Percentiles rank a stretch among this genome's conserved stretches.
These are phyloP conservation scores for Parasteatoda tepidariorum DNA, from an alignment of 1,140 invertebrate genomes.

Conservation along the genomic window DNA sequence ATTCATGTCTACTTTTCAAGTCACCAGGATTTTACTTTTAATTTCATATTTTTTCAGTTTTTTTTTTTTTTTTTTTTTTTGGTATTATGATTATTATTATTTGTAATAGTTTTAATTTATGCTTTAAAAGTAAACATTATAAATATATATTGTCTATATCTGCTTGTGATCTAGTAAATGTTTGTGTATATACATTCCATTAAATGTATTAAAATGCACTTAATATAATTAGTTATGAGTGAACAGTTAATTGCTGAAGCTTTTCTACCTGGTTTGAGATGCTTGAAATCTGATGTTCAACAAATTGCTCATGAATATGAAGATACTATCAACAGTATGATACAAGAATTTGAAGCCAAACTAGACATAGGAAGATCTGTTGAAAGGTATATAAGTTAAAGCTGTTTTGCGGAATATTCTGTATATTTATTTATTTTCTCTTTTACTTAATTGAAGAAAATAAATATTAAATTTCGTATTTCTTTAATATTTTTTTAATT, in stretches of 20 bases:
- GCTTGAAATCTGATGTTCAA: constrained; percentile 68
- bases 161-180: no score
- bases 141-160: no score
- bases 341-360: constrained; percentile 69
- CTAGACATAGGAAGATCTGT: constrained; percentile 64
- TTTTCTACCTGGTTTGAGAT: constrained; percentile 69
- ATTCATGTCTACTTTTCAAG: no score
- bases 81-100: no score
- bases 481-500: background rate
- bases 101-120: no score
- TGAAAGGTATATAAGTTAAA: constrained; percentile 61
- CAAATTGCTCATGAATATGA: constrained; percentile 67
- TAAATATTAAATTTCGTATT: background rate
- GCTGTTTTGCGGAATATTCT: constrained; percentile 42
- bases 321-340: constrained; percentile 68
- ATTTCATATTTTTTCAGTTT: no score
- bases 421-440: background rate
- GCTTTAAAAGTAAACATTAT: no score
- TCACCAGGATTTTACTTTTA: no score
- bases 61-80: no score
- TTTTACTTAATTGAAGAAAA: background rate
- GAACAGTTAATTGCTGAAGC: constrained; percentile 69
- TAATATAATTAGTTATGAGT: constrained; percentile 67
- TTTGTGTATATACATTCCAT: no score
- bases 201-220: no score